phyloP scores from a whole-genome alignment of 2,888 invertebrate species.

The Gibbula magus region DNA sequence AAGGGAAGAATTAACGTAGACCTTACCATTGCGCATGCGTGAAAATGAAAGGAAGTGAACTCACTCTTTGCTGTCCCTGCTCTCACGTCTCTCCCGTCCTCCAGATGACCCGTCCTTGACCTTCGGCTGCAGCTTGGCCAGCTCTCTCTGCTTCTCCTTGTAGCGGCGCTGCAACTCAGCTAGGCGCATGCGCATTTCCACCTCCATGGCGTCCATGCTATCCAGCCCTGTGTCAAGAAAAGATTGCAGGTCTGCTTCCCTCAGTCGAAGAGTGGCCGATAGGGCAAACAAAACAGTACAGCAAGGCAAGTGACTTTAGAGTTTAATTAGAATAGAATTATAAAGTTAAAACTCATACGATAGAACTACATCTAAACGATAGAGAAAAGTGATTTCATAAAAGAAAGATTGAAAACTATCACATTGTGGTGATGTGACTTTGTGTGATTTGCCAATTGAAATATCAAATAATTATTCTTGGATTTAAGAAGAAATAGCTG shows the following conservation, averaged over 20 bases:
- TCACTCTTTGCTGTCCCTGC: neutral
- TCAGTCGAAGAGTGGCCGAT: conserved; percentile 51
- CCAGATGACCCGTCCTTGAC: conserved; percentile 42
- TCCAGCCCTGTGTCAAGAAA: conserved; percentile 64
- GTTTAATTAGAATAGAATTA: too few species aligned
- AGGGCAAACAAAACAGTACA: conserved; percentile 23
- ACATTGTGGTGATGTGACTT: too few species aligned
- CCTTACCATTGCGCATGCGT: too few species aligned
- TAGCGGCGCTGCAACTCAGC: conserved; percentile 88
- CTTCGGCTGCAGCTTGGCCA: conserved; percentile 78
- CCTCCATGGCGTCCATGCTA: conserved; percentile 77
- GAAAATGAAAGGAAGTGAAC: neutral
- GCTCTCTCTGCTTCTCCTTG: conserved; percentile 87
- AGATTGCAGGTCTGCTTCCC: conserved; percentile 64
- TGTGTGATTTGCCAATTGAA: too few species aligned
- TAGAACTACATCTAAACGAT: too few species aligned
- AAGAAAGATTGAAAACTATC: too few species aligned
- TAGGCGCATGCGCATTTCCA: conserved; percentile 87
- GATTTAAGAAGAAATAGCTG: too few species aligned
- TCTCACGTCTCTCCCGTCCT: conserved; percentile 14
- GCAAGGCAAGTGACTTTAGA: too few species aligned
- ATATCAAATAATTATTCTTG: too few species aligned
- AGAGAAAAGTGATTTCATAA: too few species aligned
- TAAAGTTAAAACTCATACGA: too few species aligned
- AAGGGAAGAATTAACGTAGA: too few species aligned